phyloP scores from a whole-genome alignment of 2,113 vertebrate species.

The Chauna torquata region DNA sequence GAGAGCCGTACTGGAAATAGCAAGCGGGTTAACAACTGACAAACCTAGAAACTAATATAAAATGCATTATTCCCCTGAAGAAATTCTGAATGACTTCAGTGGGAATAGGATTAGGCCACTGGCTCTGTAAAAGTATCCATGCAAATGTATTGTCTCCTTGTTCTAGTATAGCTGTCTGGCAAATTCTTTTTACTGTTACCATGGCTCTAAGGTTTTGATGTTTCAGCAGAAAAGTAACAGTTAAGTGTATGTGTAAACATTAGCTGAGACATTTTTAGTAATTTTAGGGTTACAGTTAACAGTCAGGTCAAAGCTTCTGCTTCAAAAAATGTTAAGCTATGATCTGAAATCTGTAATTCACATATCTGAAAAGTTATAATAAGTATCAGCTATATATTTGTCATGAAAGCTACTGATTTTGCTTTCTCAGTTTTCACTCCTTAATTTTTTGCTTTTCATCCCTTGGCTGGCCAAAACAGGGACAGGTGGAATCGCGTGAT shows the following conservation, averaged over 20 bases:
- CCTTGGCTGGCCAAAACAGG: background rate
- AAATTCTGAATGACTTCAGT: background rate
- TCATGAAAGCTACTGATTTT: background rate
- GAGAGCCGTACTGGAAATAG: background rate
- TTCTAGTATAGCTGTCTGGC: background rate
- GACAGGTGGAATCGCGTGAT: background rate
- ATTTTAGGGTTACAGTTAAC: background rate
- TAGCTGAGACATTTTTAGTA: background rate
- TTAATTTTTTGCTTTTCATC: background rate
- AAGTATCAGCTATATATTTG: background rate
- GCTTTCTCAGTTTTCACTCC: background rate
- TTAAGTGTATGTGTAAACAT: background rate
- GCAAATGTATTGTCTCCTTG: constrained; percentile 3
- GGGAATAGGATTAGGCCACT: constrained; percentile 4
- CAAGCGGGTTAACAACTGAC: background rate
- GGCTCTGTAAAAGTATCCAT: background rate
- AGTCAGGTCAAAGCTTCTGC: background rate
- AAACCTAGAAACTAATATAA: background rate
- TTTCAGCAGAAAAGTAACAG: constrained; percentile 42
- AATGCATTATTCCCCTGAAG: background rate
- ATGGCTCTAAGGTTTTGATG: constrained; percentile 9
- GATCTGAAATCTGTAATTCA: background rate
- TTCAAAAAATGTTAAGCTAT: background rate
- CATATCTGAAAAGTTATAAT: background rate
- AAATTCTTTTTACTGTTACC: constrained; percentile 25